Evolutionary conservation across 2,113 vertebrate species (phyloP).

Genomic region (Nothocercus nigrocapillus): DNA sequence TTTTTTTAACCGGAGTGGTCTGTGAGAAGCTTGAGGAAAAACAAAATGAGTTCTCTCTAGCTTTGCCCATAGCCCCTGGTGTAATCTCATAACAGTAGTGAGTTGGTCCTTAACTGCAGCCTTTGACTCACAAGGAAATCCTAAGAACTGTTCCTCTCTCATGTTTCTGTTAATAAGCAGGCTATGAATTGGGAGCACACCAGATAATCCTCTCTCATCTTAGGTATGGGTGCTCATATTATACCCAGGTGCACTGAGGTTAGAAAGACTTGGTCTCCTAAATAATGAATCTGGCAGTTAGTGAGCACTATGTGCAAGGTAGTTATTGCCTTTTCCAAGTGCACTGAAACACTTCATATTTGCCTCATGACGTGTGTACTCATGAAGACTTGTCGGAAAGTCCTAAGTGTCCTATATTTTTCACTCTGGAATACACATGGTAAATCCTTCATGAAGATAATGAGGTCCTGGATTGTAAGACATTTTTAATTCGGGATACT

Average conservation of each 20-base stretch:
- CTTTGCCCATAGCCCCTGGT: fast-evolving
- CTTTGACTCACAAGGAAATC: neutral
- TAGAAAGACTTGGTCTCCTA: neutral
- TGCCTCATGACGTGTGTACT: neutral
- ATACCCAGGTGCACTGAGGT: neutral
- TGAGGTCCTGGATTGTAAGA: neutral
- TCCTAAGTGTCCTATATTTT: neutral
- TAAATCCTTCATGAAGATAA: neutral
- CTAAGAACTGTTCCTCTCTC: neutral
- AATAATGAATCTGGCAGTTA: neutral
- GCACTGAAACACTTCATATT: neutral
- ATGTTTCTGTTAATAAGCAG: neutral
- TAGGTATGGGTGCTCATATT: neutral
- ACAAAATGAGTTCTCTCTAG: neutral
- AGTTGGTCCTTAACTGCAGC: neutral
- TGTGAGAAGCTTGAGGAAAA: neutral
- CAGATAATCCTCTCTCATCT: neutral
- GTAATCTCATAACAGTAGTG: neutral
- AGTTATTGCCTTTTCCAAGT: neutral
- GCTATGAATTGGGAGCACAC: neutral
- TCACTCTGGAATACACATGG: neutral
- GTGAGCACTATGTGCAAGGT: neutral
- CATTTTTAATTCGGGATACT: neutral
- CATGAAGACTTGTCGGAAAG: neutral
- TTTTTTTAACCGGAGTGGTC: neutral